These are phyloP conservation scores for Trichogramma evanescens DNA, from an alignment of 2,888 invertebrate genomes.

Conservation along the genomic window DNA sequence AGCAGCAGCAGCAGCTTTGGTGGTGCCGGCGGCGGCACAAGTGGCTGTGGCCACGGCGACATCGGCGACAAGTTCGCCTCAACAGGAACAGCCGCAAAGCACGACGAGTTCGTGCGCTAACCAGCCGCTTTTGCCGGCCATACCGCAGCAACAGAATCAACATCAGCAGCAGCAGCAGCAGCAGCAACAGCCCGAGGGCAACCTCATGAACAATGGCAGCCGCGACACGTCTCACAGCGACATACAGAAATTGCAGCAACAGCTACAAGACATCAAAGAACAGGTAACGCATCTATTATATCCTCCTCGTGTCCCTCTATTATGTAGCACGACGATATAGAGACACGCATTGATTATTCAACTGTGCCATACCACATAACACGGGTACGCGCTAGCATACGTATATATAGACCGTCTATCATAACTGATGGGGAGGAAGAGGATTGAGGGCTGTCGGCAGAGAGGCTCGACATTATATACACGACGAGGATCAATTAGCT, in stretches of 20 bases:
- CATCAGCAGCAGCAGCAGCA: neutral
- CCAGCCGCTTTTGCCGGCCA: neutral
- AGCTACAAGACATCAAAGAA: slow-evolving; percentile 94
- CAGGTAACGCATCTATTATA: slow-evolving; percentile 56
- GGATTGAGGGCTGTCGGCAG: too few relatives aligned
- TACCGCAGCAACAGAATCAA: neutral
- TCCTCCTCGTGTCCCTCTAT: slow-evolving; percentile 1
- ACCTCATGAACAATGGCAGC: slow-evolving; percentile 61
- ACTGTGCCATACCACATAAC: too few relatives aligned
- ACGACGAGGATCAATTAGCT: too few relatives aligned
- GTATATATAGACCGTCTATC: too few relatives aligned
- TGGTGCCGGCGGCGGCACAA: slow-evolving; percentile 1
- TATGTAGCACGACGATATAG: neutral
- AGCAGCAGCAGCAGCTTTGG: neutral
- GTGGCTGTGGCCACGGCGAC: neutral
- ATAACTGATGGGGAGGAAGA: too few relatives aligned
- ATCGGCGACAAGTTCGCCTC: neutral
- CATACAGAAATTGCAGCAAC: slow-evolving; percentile 86
- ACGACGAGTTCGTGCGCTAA: neutral
- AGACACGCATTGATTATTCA: too few relatives aligned
- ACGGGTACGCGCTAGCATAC: too few relatives aligned
- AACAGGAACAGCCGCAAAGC: neutral
- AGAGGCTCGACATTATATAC: too few relatives aligned
- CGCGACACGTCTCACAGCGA: slow-evolving; percentile 65
- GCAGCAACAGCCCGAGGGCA: slow-evolving; percentile 37